Evolutionary conservation across 30 jellyfish, hydroid and myxozoan species (phyloP).

Genomic region (Pelagia noctiluca): DNA sequence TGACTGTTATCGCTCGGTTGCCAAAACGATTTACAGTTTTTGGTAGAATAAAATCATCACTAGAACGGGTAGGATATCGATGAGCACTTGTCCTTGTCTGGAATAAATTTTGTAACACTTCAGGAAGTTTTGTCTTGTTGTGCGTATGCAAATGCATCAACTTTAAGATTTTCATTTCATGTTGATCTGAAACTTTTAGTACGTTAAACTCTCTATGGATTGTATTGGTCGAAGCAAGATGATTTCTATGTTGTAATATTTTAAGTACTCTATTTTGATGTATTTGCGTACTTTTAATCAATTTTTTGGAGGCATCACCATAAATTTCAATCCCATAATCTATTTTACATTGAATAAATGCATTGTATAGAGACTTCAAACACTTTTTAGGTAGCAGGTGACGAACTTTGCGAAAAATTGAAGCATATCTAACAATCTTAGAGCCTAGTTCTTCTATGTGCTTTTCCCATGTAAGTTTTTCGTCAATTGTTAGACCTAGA

Average conservation of each 20-base stretch:
- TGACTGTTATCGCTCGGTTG: too few relatives aligned
- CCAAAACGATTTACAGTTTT: not conserved
- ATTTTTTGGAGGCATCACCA: constrained; percentile 1
- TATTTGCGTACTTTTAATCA: not conserved
- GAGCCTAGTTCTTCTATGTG: not conserved
- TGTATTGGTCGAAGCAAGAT: not conserved
- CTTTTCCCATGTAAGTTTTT: not conserved
- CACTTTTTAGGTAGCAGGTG: not conserved
- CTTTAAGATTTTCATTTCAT: not conserved
- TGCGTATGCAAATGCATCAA: constrained; percentile 8
- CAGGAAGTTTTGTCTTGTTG: constrained; percentile 20
- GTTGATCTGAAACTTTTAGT: too few relatives aligned
- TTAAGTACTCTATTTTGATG: not conserved
- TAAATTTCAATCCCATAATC: not conserved
- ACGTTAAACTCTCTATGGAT: not conserved
- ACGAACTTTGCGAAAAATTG: not conserved
- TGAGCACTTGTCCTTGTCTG: constrained; percentile 4
- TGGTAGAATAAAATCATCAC: not conserved
- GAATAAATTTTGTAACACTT: constrained; percentile 9
- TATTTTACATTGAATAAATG: not conserved
- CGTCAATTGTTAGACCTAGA: not conserved
- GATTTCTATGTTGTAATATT: not conserved
- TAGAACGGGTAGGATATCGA: constrained; percentile 3
- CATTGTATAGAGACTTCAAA: not conserved
- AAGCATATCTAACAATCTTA: not conserved